Base-by-base conservation (phyloP, 2,797 vertebrate genomes). In the Fundulus diaphanus region DNA sequence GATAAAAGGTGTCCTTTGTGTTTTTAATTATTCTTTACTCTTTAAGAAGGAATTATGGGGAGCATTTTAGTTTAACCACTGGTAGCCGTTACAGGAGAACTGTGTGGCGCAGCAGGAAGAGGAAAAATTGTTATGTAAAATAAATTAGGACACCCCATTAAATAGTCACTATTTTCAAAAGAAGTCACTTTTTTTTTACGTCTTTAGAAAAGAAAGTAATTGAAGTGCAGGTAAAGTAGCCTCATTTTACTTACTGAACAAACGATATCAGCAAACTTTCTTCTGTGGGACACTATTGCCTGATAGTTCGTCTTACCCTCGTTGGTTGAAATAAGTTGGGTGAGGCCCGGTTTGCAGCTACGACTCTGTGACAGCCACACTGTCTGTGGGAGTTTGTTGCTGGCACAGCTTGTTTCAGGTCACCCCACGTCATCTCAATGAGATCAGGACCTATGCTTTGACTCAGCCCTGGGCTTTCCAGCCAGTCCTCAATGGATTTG, bases 41-140 rank as follows among this genome's bases (percentile, higher is more conserved):
- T 29, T 18, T 16, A 8, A 11, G 42, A 44, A 20, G 7, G 6
- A 15, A 42, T n/a, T 29, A 42, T 42, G n/a, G 56, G n/a, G 56
- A 16, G 29, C 31, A 51, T 61, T 35, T 35, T 31, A 40, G 22
- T 59, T 29, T 31, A 54, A 75, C 71, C 52, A 74, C 29, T 44
- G 40, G 52, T 20, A 42, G 65, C 35, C 70, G 24, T 16, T n/a
- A 33, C 69, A 42, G 7, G 49, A 76, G 70, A 63, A 54, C 0
- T 57, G 52, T 71, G 67, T 31, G 29, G 27, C 52, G 13, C 54
- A 57, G n/a, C n/a, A n/a, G n/a, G n/a, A n/a, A n/a, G n/a, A n/a
- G n/a, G n/a, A n/a, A 57, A 57, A 29, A 57, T 13, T 16, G 5
- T 15, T 31, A 2, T 57, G 13, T 31, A 13, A 15, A 29, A 16